phyloP scores from a whole-genome alignment of 2,113 vertebrate species.

The Tringa solitaria region DNA sequence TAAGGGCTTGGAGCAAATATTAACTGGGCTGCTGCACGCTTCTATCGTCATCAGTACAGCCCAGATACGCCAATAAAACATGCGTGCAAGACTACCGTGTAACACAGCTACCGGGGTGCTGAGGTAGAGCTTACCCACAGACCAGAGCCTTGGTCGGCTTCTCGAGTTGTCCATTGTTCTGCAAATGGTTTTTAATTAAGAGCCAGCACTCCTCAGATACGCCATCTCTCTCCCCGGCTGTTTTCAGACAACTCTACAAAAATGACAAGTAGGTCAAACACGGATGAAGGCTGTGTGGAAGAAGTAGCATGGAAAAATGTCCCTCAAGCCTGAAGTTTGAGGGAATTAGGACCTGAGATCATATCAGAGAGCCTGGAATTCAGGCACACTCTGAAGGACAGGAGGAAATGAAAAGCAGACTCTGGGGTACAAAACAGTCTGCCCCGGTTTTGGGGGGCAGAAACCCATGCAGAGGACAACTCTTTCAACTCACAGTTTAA shows the following conservation, averaged over 20 bases:
- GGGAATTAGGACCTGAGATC: background rate
- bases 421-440: background rate
- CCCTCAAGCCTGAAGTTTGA: background rate
- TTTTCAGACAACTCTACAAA: background rate
- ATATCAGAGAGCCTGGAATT: background rate
- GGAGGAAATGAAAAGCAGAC: background rate
- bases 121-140: background rate
- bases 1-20: background rate
- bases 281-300: background rate
- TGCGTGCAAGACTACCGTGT: accelerated
- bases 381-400: background rate
- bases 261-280: background rate
- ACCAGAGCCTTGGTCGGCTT: background rate
- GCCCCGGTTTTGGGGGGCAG: background rate
- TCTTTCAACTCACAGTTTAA: background rate
- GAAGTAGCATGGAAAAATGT: background rate
- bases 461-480: background rate
- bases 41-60: background rate
- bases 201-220: background rate
- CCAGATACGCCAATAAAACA: background rate
- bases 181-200: background rate
- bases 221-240: background rate
- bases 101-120: background rate
- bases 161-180: background rate
- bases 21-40: background rate